Base-by-base conservation (phyloP, 2,113 vertebrate genomes). In the Laterallus jamaicensis region DNA sequence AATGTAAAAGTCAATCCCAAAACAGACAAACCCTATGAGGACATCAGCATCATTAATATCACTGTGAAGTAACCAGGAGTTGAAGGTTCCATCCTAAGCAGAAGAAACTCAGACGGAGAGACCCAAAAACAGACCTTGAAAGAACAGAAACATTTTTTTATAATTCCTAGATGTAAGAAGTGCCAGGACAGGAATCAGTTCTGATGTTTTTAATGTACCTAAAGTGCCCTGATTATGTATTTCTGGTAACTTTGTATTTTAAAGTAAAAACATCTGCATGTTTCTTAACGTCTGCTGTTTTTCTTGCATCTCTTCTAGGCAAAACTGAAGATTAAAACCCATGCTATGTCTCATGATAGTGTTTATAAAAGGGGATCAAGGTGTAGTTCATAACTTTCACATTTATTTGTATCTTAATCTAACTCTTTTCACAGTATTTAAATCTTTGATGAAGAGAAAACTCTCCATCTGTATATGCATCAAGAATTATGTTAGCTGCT, bases 1-100 rank as follows among this genome's bases (percentile, higher is more conserved):
- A 99, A 99, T 12, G 96, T 98, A 31, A 99, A 99, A 98, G 98
- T 99, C 44, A 99, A 99, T 95, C 99, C 99, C 85, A 99, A 99
- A 97, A 99, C 99, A 0, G 99, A 99, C 97, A 99, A 99, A 88
- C 99, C 99, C 4, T 99, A 99, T 31, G 99, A 99, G 93, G 99
- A 99, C 95, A 98, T 99, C 98, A 99, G 98, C 97, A 99, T 99
- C 90, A 99, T 99, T 97, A 99, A 99, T 96, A 99, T 99, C 97
- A 99, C 99, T 80, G 97, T 99, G 66, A 99, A 99, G 91, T 99
- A 98, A 98, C 42, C 16, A 44, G 42, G 42, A 44, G 42, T 44
- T 44, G 42, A 44, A 44, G 42, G 16, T 44, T 44, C 16, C 42
- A 44, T 44, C 42, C 69, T 21, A 32, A 56, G 21, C 13, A 69